Base-by-base conservation (phyloP, 1,140 invertebrate species). In the Drosophila chauvacae region DNA sequence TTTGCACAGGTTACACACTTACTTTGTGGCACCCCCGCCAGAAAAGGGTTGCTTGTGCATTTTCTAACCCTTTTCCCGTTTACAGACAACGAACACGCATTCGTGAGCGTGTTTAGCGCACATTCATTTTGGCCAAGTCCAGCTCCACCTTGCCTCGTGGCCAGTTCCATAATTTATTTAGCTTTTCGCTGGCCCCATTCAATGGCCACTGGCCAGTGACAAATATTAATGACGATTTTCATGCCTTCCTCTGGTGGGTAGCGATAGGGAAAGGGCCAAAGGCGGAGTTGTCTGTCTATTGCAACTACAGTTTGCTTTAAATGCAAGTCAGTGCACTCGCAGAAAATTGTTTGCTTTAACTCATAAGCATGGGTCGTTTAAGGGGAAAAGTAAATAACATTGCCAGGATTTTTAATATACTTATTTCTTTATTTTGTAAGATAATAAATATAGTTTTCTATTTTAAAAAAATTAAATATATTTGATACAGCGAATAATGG, bases 221-320 rank as follows among this genome's bases (percentile, higher is more conserved):
- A 90, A 90, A 90, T 90, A 90, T 90, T 90, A 90, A 90, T 90
- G 86, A 86, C 82, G 73, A 90, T 90, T 90, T 90, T 90, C 86
- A 90, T 90, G 87, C 86, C 86, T 86, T 74, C 86, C 82, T 84
- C 77, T 79, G 73, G 66, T 42, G 35, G 44, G 30, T 28, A 28
- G 16, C 23, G 14, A 10, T 35, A 39, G 41, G 4, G 14, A 14
- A n/a, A 28, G 28, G 51, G 7, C 11, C 11, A 11, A 11, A 9
- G 33, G 11, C 10, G 13, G 45, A 20, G 37, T 71, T 51, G 66
- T 69, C 68, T 57, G 64, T 72, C 69, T 72, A 50, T 71, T 72
- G 69, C 69, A 72, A 72, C 44, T 35, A n/a, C 35, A 28, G 37
- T 58, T 58, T 6, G 26, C 18, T 30, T 58, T 28, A 50, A 65